Evolutionary conservation across 2,797 vertebrate genomes (phyloP), one percentile per base, ranked within the genome.

Genomic region (Falco columbarius): DNA sequence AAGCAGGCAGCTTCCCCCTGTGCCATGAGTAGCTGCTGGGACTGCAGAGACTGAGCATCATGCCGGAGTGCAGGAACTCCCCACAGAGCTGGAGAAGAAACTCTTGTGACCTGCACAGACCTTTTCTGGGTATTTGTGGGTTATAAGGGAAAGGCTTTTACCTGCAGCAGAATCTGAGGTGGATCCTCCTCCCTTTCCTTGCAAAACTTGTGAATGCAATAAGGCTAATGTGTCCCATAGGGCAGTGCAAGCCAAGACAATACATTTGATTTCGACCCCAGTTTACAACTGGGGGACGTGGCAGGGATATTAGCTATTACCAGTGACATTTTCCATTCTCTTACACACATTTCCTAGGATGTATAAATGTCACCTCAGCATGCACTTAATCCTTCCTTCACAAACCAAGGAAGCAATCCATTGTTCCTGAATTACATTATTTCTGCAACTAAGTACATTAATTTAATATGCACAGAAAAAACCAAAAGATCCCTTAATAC

Each of bases 351-450:
- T 89, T 88, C 56, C 65, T 70, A 71, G 89, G 61, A 91, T 51
- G 59, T 29, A 80, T 87, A 92, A 95, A 93, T 95, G 74, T 87
- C 89, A 94, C 49, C 81, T 81, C 88, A 95, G 88, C 71, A 80
- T 61, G 77, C 56, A 92, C 42, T 74, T 93, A 90, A 82, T 86
- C 89, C 67, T 87, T 87, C 63, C 71, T 82, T 80, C 44, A 19
- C 46, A 71, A 93, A 82, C 36, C 77, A 86, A 46, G 38, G 63
- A 75, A 95, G 36, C 46, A 92, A 94, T 44, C 19, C 34, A 62
- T 58, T 89, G 61, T 22, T 87, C 38, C 54, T 12, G 46, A 94
- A 92, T 71, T 55, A 76, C 47, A 68, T 26, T 67, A 93, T 81
- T 91, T 77, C 54, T 68, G 54, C 74, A 89, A 42, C 65, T 67